Conservation (phyloP, 2,888 invertebrate species). For the Caenorhabditis sp. region DNA sequence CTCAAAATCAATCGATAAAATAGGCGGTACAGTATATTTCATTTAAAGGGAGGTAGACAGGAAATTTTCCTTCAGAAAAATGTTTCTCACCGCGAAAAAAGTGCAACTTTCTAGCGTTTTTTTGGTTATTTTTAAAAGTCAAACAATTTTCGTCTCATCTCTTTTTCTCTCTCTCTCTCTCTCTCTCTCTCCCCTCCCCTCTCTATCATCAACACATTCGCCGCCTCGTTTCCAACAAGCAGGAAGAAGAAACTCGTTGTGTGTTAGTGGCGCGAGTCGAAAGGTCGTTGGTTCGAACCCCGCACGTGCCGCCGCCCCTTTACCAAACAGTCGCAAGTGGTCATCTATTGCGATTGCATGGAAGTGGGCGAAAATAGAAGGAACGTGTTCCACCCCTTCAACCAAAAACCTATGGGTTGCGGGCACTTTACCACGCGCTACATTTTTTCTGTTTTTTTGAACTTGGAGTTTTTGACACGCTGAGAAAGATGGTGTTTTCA, state of each 20-base stretch:
- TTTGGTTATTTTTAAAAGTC: too few relatives aligned
- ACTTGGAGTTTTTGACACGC: too few relatives aligned
- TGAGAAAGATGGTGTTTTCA: too few relatives aligned
- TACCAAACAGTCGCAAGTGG: slow-evolving; percentile 32
- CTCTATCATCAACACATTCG: too few relatives aligned
- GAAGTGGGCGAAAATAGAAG: slow-evolving; percentile 29
- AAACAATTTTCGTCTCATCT: too few relatives aligned
- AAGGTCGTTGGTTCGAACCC: slow-evolving; percentile 12
- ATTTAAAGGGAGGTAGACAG: too few relatives aligned
- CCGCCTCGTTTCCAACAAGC: neutral
- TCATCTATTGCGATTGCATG: slow-evolving; percentile 36
- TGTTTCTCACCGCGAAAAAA: too few relatives aligned
- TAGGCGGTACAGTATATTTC: too few relatives aligned
- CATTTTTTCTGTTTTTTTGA: slow-evolving; percentile 12
- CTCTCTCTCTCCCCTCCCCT: too few relatives aligned
- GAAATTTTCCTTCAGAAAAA: too few relatives aligned
- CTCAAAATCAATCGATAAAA: too few relatives aligned
- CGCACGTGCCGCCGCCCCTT: slow-evolving; percentile 12
- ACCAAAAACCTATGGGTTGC: slow-evolving; percentile 25
- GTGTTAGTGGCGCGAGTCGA: neutral
- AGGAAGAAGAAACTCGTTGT: neutral
- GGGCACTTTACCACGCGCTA: slow-evolving; percentile 35
- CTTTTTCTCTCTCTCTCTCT: neutral
- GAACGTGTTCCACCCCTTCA: slow-evolving; percentile 35
- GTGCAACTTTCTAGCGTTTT: too few relatives aligned